Conservation (phyloP, 2,888 invertebrate genomes). For the Trachelus iudaicus region DNA sequence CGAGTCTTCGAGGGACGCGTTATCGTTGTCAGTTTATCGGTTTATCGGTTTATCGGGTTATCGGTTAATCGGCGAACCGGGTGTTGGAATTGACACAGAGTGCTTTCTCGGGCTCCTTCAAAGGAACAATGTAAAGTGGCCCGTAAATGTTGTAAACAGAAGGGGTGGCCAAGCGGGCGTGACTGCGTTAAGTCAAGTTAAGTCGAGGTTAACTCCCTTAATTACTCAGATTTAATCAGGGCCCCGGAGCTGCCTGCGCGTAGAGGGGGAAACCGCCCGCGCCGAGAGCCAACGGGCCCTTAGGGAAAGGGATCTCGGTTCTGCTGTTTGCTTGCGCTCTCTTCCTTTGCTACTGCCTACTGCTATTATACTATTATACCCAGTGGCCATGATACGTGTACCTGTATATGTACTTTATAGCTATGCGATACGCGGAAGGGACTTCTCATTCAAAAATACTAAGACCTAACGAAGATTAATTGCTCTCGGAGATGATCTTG, state of each 20-base stretch:
- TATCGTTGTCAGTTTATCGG: not conserved
- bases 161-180: slow-evolving; percentile 65
- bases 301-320: not conserved
- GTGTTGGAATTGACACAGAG: not conserved
- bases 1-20: not conserved
- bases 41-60: too few relatives aligned
- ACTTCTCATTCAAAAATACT: not conserved
- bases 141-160: slow-evolving; percentile 58
- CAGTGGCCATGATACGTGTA: not conserved
- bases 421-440: not conserved
- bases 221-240: slow-evolving; percentile 65
- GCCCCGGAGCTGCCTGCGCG: slow-evolving; percentile 16
- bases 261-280: not conserved
- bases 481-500: slow-evolving; percentile 49
- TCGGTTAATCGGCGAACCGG: not conserved
- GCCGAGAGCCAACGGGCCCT: not conserved
- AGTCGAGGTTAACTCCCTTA: slow-evolving; percentile 65
- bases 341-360: not conserved
- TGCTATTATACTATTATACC: not conserved
- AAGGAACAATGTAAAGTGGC: slow-evolving; percentile 48
- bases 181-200: slow-evolving; percentile 65
- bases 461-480: slow-evolving; percentile 64
- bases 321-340: not conserved
- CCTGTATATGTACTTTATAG: not conserved
- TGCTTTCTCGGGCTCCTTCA: not conserved